Evolutionary conservation across 35 echinoderm and acorn worm genomes (phyloP), one percentile per base, ranked within the genome.

Genomic region (Eucidaris tribuloides): DNA sequence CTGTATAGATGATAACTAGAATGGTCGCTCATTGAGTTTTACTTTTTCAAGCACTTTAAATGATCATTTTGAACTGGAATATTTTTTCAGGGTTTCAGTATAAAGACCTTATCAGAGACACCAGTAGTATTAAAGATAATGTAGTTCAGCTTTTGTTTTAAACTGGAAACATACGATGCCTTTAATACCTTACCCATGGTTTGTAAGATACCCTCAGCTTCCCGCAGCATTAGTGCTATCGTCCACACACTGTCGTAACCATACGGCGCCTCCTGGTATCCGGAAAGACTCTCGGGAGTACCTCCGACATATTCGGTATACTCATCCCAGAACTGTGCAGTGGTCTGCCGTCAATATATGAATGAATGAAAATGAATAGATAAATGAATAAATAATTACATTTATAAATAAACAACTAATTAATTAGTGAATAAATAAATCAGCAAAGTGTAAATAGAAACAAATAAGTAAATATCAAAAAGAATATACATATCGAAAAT

Each of bases 231-330:
- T 17, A 84, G 68, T 19, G 89, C 93, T 3, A 96, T 91, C 18
- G 89, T 81, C 93, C 93, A 96, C 22, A 90, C 84, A 72, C 93
- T 91, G 25, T 91, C 89, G 34, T 79, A 91, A 2, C 88, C 93
- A 19, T 91, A 91, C 0, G 93, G 93, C 1, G 93, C 93, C 37
- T 96, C 89, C 57, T 86, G 83, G 70, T 96, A 88, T 1, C 93
- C 93, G 7, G 89, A 45, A 3, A 96, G 80, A 20, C 42, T 60
- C 24, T 86, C 82, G 45, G 78, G 62, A 4, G 56, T 74, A 20
- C 77, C 93, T 15, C 81, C 84, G 2, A 88, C 93, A 84, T 96
- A 91, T 7, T 84, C 80, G 0, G 46, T 80, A 42, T 96, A 96
- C 33, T 86, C 82, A 24, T 45, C 71, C 27, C 58, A 29, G 46